Base-by-base conservation (phyloP, 2,113 vertebrate genomes). In the Hyaena hyaena region DNA sequence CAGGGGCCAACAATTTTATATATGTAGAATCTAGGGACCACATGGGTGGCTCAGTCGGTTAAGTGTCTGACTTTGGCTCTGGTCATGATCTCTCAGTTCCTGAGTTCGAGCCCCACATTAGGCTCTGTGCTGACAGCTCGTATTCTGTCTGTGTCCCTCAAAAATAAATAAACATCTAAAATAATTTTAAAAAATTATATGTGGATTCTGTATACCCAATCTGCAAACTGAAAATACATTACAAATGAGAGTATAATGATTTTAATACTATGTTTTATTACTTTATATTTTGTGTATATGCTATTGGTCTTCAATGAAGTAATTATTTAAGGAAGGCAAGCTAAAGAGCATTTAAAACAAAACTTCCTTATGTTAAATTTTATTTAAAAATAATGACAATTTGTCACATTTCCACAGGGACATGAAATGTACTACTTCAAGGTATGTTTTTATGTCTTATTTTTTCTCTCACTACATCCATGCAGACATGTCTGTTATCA, bases 321-420 rank as follows among this genome's bases (percentile, higher is more conserved):
- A 63, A 45, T 76, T 77, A 86, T 89, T 82, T 80, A 69, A 95
- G 35, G 28, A 82, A 90, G 9, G 45, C 2, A 79, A 97, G 35
- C 6, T 61, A 79, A 94, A 88, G 2, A 45, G 1, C 31, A 82
- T 83, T 45, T 33, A 90, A 86, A 35, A 84, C 23, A 93, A 93
- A 87, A 88, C 4, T 61, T 65, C 10, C 5, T 9, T n/a, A 19
- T 63, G 7, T n/a, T 9, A 69, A 83, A 88, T 71, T 53, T 90
- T 39, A 31, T 76, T 24, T 31, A 61, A 63, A 74, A 93, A 76
- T 35, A 19, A 86, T 76, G 11, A 10, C 2, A 19, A 50, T 28
- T 88, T 90, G 66, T 66, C 23, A 79, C 55, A 82, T 10, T 48
- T 1, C 69, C 74, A 50, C 6, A 53, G 7, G 12, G 11, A 88